Conservation (phyloP, 2,113 vertebrate species). For the Hiodon tergisus region DNA sequence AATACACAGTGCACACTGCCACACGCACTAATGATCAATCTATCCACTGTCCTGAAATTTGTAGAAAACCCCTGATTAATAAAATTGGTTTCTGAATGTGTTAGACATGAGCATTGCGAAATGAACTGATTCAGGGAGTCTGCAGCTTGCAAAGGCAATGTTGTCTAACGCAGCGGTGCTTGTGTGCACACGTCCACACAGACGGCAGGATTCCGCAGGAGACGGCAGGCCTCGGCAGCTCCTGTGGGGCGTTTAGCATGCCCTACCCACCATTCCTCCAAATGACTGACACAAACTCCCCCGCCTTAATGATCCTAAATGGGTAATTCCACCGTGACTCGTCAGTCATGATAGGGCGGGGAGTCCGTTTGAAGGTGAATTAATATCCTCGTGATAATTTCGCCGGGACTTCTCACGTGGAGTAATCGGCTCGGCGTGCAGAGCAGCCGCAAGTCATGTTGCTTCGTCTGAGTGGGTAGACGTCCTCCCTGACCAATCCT, state of each 20-base stretch:
- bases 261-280: background rate
- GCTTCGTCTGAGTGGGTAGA: too few species aligned
- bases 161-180: too few species aligned
- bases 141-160: too few species aligned
- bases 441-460: background rate
- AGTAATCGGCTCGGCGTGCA: background rate
- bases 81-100: too few species aligned
- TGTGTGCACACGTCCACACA: too few species aligned
- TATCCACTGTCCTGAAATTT: too few species aligned
- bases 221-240: background rate
- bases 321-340: background rate
- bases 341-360: constrained; percentile 1
- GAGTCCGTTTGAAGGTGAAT: constrained; percentile 8
- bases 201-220: background rate
- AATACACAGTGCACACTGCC: too few species aligned
- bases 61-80: too few species aligned
- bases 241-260: background rate
- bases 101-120: too few species aligned
- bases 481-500: too few species aligned
- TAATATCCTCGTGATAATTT: background rate
- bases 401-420: background rate
- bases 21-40: too few species aligned
- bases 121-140: too few species aligned
- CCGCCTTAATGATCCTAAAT: constrained; percentile 1
- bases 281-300: background rate